These are phyloP conservation scores for Eulemur macaco DNA, from an alignment of 2,113 vertebrate species.

Conservation along the genomic window DNA sequence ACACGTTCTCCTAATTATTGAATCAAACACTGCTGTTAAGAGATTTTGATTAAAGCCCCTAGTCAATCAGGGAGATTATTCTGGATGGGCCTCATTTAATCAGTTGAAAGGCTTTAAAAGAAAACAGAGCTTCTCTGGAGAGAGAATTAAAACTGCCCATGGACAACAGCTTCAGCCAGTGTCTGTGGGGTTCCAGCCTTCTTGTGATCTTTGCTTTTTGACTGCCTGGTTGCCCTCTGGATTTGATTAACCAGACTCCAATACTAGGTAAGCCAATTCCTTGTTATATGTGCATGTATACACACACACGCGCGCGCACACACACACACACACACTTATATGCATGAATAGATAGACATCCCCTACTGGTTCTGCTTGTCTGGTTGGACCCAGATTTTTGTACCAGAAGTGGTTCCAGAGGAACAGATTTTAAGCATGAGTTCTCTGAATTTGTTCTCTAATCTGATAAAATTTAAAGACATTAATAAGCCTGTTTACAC, in stretches of 20 bases:
- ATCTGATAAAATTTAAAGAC: neutral
- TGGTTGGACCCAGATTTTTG: neutral
- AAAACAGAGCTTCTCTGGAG: neutral
- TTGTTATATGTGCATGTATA: neutral
- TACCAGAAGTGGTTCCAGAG: neutral
- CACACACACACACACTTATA: accelerated
- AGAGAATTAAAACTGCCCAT: neutral
- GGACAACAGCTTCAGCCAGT: neutral
- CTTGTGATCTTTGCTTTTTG: neutral
- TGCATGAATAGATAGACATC: neutral
- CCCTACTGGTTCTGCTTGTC: neutral
- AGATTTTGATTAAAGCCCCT: neutral
- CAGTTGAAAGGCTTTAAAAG: neutral
- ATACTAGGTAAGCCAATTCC: neutral
- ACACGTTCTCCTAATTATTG: neutral
- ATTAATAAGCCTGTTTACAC: neutral
- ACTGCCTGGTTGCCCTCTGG: neutral
- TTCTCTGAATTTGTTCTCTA: neutral
- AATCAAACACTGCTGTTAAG: neutral
- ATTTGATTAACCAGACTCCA: neutral
- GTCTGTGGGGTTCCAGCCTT: neutral
- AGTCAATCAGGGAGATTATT: neutral
- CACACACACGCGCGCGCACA: too few species aligned
- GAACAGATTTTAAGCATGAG: neutral
- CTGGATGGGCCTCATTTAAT: neutral